Evolutionary conservation across 2,113 vertebrate genomes (phyloP), one percentile per base, ranked within the genome.

Genomic region (Myiozetetes cayanensis): DNA sequence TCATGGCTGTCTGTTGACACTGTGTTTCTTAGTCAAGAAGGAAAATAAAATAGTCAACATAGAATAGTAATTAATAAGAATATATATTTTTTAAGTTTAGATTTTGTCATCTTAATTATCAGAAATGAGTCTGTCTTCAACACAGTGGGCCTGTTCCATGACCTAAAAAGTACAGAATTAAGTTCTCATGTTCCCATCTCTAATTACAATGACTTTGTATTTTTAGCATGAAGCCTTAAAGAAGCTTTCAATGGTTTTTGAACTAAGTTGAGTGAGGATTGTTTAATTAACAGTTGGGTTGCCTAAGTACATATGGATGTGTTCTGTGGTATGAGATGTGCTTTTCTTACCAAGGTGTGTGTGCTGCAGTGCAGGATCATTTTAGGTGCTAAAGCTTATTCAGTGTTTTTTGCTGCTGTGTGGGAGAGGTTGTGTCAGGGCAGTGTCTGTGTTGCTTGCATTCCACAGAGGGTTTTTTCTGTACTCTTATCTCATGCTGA

Each of bases 141-240:
- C 16, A 4, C 14, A 41, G 12, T 6, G 4, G 73, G 27, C 18
- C 27, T 17, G 30, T 20, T 58, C 22, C 0, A 0, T 28, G n/a
- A 47, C 14, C 49, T 66, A 31, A 83, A 41, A 83, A 59, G 28
- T 68, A n/a, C 12, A 22, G 30, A 72, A 41, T 84, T 63, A 25
- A 8, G 5, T 70, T 78, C 49, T 82, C 23, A 2, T 7, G 5
- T 78, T 91, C 23, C 55, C 8, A 10, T 90, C 33, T 87, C 6
- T 73, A 62, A 46, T 75, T 91, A 37, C 0, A 8, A 5, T 47
- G 61, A 65, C 39, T 39, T 68, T 41, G 19, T 27, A 10, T 49
- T 92, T 90, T 74, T 84, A 47, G 35, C 15, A 15, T 20, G 15
- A 44, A 46, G n/a, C 49, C 31, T 33, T 77, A 61, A 58, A 71